These are phyloP conservation scores for Alectoris magna DNA, from an alignment of 2,797 vertebrate species.

Conservation along the genomic window DNA sequence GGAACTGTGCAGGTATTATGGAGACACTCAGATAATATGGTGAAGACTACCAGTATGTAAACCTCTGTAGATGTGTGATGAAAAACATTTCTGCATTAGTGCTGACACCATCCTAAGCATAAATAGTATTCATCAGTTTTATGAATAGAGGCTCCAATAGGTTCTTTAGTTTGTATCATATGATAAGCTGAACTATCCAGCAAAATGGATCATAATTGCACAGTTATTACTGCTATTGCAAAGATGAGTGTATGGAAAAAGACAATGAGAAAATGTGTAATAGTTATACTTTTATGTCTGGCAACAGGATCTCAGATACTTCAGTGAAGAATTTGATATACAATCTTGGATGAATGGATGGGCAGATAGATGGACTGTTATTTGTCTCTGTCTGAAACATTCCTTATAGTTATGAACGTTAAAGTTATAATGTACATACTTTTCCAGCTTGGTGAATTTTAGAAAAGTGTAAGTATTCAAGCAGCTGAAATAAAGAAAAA, in stretches of 20 bases:
- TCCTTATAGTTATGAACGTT: neutral
- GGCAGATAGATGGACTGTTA: neutral
- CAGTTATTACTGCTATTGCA: neutral
- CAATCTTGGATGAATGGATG: neutral
- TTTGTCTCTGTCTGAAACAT: neutral
- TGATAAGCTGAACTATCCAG: neutral
- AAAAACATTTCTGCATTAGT: neutral
- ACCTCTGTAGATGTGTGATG: neutral
- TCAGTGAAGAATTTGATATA: neutral
- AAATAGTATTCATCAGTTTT: slow-evolving; percentile 3
- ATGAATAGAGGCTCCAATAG: neutral
- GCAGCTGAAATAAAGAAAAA: neutral
- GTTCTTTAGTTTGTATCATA: slow-evolving; percentile 4
- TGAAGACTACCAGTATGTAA: neutral
- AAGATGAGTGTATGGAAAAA: neutral
- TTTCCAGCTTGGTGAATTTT: slow-evolving; percentile 7
- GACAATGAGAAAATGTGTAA: neutral
- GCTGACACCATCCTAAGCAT: neutral
- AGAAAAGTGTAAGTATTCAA: neutral
- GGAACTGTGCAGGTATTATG: neutral
- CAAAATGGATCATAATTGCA: slow-evolving; percentile 18
- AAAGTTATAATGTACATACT: neutral
- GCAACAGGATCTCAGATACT: neutral
- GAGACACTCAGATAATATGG: neutral
- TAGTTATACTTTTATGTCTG: neutral